phyloP scores from a whole-genome alignment of 2,113 vertebrate species.

The Ptilorrhoa leucosticta region DNA sequence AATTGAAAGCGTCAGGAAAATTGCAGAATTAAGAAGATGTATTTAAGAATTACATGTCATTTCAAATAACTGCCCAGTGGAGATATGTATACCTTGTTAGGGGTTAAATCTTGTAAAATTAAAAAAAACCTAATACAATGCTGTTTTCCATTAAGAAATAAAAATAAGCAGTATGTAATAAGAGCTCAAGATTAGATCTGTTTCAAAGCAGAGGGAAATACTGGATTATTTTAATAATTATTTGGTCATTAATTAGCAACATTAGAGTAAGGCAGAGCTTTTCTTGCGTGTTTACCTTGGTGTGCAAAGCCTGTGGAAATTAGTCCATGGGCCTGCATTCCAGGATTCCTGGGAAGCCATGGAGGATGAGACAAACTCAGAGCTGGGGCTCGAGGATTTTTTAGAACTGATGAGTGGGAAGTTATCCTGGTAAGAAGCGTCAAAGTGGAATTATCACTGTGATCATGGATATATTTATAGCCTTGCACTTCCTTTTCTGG shows the following conservation, averaged over 20 bases:
- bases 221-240: not conserved
- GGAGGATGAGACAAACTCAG: not conserved
- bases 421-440: not conserved
- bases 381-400: not conserved
- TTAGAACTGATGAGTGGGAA: conserved; percentile 17
- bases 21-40: not conserved
- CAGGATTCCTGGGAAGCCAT: not conserved
- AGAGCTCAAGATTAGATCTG: not conserved
- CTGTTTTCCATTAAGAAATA: not conserved
- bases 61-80: not conserved
- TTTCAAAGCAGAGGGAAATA: not conserved
- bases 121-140: not conserved
- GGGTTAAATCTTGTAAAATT: not conserved
- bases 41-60: not conserved
- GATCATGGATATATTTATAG: not conserved
- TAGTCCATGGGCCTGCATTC: not conserved
- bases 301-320: not conserved
- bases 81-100: not conserved
- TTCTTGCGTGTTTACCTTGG: not conserved
- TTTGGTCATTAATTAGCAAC: not conserved
- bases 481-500: not conserved
- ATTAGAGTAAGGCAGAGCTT: not conserved
- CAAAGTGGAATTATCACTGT: not conserved
- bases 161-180: not conserved
- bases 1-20: not conserved